Evolutionary conservation across 2,888 invertebrate genomes (phyloP).

Genomic region (Portevinia maculata): DNA sequence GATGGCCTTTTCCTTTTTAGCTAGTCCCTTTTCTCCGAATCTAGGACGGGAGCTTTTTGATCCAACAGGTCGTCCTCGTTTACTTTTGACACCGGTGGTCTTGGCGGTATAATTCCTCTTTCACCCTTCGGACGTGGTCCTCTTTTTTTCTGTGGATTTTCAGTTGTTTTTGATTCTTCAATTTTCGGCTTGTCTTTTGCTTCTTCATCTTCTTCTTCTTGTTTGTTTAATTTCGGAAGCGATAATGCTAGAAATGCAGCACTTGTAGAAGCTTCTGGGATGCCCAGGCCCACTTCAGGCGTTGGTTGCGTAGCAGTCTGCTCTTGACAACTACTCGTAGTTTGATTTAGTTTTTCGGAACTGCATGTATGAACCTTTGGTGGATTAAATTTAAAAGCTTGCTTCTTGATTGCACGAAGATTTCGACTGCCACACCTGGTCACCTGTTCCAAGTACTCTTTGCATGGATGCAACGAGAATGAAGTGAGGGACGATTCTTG

Average conservation of each 20-base stretch:
- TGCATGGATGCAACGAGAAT: slow-evolving; percentile 79
- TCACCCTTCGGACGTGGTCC: neutral
- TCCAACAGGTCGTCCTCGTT: neutral
- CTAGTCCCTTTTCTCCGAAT: neutral
- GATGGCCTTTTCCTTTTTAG: neutral
- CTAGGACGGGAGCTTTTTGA: neutral
- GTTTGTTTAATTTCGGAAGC: neutral
- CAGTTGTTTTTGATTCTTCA: neutral
- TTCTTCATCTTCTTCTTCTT: neutral
- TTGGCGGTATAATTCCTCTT: neutral
- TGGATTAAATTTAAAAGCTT: slow-evolving; percentile 75
- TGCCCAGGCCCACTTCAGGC: too few species aligned
- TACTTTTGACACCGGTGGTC: neutral
- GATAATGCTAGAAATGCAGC: slow-evolving; percentile 1
- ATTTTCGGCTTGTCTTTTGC: neutral
- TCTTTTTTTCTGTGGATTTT: neutral
- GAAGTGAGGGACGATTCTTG: slow-evolving; percentile 81
- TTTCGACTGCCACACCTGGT: slow-evolving; percentile 78
- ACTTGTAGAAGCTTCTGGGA: neutral
- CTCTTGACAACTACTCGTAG: too few species aligned
- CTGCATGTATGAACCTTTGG: neutral
- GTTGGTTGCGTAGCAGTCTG: neutral
- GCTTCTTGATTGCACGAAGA: slow-evolving; percentile 57
- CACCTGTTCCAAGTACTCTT: slow-evolving; percentile 77
- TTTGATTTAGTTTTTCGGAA: too few species aligned